phyloP scores from a whole-genome alignment of 2,888 invertebrate species.

The Watsonalla cultraria region DNA sequence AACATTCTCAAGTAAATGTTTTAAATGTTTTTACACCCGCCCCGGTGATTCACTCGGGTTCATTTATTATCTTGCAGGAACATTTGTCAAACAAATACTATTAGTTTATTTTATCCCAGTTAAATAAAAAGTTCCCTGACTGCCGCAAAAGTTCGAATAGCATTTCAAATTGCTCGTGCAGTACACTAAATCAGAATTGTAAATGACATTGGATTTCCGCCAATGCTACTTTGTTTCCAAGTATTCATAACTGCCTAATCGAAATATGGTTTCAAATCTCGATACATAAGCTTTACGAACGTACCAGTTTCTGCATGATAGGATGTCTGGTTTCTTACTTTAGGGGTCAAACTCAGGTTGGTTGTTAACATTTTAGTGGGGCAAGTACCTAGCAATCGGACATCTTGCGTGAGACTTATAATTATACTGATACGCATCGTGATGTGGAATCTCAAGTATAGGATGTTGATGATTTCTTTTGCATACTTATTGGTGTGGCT shows the following conservation, averaged over 20 bases:
- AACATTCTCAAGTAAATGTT: constrained; percentile 44
- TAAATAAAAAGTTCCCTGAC: constrained; percentile 20
- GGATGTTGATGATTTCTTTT: too few species aligned
- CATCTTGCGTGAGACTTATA: too few species aligned
- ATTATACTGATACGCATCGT: too few species aligned
- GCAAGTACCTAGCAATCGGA: constrained; percentile 24
- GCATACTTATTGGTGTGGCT: too few species aligned
- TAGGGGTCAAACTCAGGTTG: constrained; percentile 9
- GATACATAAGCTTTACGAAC: constrained; percentile 23
- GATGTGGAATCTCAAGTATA: too few species aligned
- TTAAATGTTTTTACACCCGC: constrained; percentile 44
- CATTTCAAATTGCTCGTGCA: constrained; percentile 56
- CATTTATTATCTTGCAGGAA: constrained; percentile 34
- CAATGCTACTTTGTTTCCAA: constrained; percentile 64
- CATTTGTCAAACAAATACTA: constrained; percentile 35
- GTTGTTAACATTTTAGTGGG: constrained; percentile 14
- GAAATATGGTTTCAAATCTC: constrained; percentile 33
- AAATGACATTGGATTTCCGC: constrained; percentile 66
- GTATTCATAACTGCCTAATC: constrained; percentile 51
- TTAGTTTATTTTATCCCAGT: constrained; percentile 24
- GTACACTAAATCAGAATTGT: constrained; percentile 61
- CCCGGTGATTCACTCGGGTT: constrained; percentile 36
- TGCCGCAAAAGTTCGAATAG: constrained; percentile 33
- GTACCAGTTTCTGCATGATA: constrained; percentile 1
- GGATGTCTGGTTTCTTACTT: not conserved